Conservation (phyloP, 2,888 invertebrate genomes). For the Crioceris asparagi region DNA sequence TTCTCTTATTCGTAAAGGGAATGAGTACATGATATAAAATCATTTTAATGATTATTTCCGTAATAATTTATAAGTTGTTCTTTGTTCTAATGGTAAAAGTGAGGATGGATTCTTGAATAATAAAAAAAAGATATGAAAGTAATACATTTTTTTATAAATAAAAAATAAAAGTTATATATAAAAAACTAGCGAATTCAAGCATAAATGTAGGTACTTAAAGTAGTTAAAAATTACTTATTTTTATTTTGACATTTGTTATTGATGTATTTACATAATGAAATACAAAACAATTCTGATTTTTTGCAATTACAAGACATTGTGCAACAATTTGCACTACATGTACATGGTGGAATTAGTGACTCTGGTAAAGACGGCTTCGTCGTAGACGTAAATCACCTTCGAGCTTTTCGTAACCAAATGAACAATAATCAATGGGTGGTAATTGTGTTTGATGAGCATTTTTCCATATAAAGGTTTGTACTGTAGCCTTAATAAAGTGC, state of each 20-base stretch:
- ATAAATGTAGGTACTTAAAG: neutral
- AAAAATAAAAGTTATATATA: neutral
- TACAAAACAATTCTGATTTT: conserved; percentile 7
- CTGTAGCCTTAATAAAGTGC: conserved; percentile 9
- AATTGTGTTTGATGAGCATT: conserved; percentile 6
- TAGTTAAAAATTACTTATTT: conserved; percentile 9
- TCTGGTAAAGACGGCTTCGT: conserved; percentile 4
- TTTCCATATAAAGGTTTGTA: conserved; percentile 6
- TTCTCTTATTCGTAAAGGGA: conserved; percentile 3
- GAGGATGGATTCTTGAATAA: conserved; percentile 1
- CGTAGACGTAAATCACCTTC: conserved; percentile 1
- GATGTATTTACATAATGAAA: conserved; percentile 15
- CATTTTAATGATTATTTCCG: conserved; percentile 5
- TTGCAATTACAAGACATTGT: conserved; percentile 8
- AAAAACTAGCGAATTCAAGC: neutral
- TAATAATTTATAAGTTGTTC: conserved; percentile 5
- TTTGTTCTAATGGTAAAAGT: conserved; percentile 5
- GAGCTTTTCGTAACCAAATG: conserved; percentile 1
- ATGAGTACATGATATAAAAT: conserved; percentile 5
- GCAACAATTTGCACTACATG: conserved; percentile 3
- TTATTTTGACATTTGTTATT: conserved; percentile 15
- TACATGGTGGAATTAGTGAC: conserved; percentile 4
- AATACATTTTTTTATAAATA: neutral
- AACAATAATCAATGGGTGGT: conserved; percentile 4
- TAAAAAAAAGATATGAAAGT: conserved; percentile 6